Conservation (phyloP, 1,140 invertebrate genomes). For the Dendrolimus punctatus region DNA sequence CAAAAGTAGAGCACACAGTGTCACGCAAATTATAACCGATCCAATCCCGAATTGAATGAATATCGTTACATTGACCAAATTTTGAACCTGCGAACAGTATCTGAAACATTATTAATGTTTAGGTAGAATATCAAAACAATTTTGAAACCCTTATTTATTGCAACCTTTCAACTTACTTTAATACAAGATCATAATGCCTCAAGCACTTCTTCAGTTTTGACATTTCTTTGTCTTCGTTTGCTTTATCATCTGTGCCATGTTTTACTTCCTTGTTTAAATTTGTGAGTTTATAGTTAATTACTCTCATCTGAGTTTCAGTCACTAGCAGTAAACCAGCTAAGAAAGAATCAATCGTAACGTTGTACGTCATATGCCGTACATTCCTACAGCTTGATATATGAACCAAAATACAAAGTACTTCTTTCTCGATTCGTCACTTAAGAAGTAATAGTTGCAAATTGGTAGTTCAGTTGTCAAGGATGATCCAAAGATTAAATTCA, state of each 20-base stretch:
- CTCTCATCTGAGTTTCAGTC: slow-evolving; percentile 33
- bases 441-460: slow-evolving; percentile 50
- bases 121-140: too few relatives aligned
- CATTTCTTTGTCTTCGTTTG: slow-evolving; percentile 13
- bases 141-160: too few relatives aligned
- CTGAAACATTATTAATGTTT: slow-evolving; percentile 22
- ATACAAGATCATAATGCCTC: slow-evolving; percentile 33
- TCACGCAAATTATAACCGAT: slow-evolving; percentile 36
- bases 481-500: slow-evolving; percentile 25
- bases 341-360: slow-evolving; percentile 41
- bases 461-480: slow-evolving; percentile 27
- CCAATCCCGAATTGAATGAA: slow-evolving; percentile 39
- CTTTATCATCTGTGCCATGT: slow-evolving; percentile 1
- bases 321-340: slow-evolving; percentile 38
- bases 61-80: slow-evolving; percentile 32
- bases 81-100: slow-evolving; percentile 31
- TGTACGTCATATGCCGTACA: slow-evolving; percentile 51
- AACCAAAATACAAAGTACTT: slow-evolving; percentile 35
- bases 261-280: slow-evolving; percentile 20
- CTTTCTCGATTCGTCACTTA: slow-evolving; percentile 23
- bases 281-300: slow-evolving; percentile 27
- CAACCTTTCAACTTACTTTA: slow-evolving; percentile 25
- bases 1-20: slow-evolving; percentile 28
- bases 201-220: slow-evolving; percentile 24
- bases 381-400: slow-evolving; percentile 39